Conservation (phyloP, 23 tunicate genomes). For the Aplidium turbinatum region DNA sequence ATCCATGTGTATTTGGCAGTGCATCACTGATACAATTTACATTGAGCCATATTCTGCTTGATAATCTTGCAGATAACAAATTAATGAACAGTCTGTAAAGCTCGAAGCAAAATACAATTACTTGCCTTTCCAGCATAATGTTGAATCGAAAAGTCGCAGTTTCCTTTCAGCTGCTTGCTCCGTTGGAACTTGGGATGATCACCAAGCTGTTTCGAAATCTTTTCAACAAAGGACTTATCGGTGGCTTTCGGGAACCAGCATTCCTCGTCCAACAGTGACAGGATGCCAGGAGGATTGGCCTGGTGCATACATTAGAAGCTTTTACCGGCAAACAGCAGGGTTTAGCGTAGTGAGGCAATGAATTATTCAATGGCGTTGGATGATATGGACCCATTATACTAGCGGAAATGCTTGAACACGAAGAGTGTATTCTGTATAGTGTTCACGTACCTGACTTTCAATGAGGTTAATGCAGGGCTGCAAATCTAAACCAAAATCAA, state of each 20-base stretch:
- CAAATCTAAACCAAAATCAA: constrained; percentile 96
- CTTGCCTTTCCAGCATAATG: constrained; percentile 99
- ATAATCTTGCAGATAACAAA: no score
- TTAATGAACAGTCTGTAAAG: no score
- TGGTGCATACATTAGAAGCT: constrained; percentile 13
- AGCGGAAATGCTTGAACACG: no score
- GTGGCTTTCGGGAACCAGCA: constrained; percentile 99
- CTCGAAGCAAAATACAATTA: no score
- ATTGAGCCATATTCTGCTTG: no score
- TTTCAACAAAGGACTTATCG: constrained; percentile 96
- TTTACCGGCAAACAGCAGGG: background rate
- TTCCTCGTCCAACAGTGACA: constrained; percentile 96
- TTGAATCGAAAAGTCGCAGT: constrained; percentile 89
- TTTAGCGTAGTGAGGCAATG: no score
- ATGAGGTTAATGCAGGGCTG: constrained; percentile 99
- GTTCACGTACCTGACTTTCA: constrained; percentile 81
- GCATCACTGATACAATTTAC: no score
- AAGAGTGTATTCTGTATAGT: background rate
- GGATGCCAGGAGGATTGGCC: constrained; percentile 99
- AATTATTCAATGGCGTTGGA: no score
- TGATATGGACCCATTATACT: no score
- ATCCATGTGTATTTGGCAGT: no score
- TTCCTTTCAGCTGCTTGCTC: constrained; percentile 79
- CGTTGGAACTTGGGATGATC: constrained; percentile 87
- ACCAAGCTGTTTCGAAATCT: constrained; percentile 85